Conservation (phyloP, 2,888 invertebrate species). For the Gari tellinella region DNA sequence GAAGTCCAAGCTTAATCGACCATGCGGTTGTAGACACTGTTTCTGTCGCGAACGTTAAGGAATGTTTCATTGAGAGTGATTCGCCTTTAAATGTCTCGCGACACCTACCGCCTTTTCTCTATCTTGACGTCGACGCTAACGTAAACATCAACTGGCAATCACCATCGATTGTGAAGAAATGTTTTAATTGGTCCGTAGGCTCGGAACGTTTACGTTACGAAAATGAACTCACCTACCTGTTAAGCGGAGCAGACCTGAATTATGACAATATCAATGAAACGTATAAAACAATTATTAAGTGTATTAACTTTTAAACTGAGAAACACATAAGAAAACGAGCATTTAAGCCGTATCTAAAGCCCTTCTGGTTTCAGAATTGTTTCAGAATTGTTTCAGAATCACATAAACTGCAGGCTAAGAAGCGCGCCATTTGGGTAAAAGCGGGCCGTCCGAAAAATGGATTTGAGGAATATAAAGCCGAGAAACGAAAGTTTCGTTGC, state of each 20-base stretch:
- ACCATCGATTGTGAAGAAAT: neutral
- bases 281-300: neutral
- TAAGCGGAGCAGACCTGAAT: neutral
- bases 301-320: neutral
- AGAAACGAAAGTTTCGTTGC: conserved; percentile 1
- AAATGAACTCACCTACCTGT: neutral
- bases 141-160: neutral
- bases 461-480: neutral
- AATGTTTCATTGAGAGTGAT: neutral
- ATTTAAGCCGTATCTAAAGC: neutral
- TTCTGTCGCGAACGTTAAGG: no score
- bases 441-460: neutral
- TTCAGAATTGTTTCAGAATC: neutral
- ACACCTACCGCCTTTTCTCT: conserved; percentile 3
- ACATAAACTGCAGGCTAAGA: neutral
- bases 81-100: conserved; percentile 2
- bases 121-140: neutral
- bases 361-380: no score
- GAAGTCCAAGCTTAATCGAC: no score
- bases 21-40: no score
- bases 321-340: neutral
- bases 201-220: neutral
- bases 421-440: neutral
- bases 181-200: neutral
- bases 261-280: neutral